phyloP scores from a whole-genome alignment of 2,888 invertebrate species.

The Apotomis betuletana region DNA sequence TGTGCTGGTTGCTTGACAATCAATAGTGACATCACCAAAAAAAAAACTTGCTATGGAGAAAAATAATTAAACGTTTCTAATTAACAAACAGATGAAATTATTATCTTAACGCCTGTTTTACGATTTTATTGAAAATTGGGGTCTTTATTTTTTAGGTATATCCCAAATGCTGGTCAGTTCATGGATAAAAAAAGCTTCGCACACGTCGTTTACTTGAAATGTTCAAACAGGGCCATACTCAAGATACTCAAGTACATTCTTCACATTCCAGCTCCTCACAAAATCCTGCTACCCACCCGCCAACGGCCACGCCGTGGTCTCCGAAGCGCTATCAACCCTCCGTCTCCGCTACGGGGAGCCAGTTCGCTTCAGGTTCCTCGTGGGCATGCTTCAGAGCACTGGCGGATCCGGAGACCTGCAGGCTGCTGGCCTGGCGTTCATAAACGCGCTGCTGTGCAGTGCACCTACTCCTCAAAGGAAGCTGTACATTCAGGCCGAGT shows the following conservation, averaged over 20 bases:
- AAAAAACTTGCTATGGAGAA: no score
- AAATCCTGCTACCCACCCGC: constrained; percentile 90
- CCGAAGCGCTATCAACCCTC: constrained; percentile 95
- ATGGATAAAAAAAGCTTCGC: no score
- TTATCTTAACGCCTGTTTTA: no score
- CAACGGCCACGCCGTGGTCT: constrained; percentile 92
- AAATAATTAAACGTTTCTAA: no score
- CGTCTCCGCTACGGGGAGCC: constrained; percentile 95
- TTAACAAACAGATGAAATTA: no score
- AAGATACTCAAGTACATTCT: background rate
- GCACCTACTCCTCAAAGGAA: constrained; percentile 89
- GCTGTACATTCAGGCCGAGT: constrained; percentile 92
- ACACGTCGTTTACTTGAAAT: no score
- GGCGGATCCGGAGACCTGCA: constrained; percentile 89
- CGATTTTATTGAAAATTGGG: no score
- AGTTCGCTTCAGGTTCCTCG: constrained; percentile 94
- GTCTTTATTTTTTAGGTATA: no score
- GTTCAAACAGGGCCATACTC: no score
- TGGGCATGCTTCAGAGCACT: constrained; percentile 93
- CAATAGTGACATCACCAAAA: no score
- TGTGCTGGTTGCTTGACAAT: no score
- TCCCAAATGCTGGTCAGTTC: no score
- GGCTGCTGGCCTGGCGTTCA: constrained; percentile 91
- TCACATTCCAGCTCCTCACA: constrained; percentile 87
- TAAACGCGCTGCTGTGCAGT: constrained; percentile 92